These are phyloP conservation scores for Setipinna tenuifilis DNA, from an alignment of 2,797 vertebrate species.

Conservation along the genomic window DNA sequence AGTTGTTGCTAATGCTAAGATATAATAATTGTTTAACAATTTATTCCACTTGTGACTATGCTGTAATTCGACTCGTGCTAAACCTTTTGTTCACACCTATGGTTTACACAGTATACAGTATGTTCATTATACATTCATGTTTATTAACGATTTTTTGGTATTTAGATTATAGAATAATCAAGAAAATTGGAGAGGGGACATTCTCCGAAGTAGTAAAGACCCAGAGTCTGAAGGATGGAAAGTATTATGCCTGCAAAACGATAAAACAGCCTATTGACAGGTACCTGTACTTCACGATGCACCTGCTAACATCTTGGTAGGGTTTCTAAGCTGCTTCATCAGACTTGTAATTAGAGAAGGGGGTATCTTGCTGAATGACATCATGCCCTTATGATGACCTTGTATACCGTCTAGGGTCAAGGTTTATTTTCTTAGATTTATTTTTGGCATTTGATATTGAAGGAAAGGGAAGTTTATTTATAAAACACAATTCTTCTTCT, in stretches of 20 bases:
- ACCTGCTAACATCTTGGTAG: background rate
- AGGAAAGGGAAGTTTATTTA: background rate
- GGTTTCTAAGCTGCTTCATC: background rate
- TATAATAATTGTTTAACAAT: background rate
- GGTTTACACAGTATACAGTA: background rate
- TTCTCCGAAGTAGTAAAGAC: slow-evolving; percentile 88
- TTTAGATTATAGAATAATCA: slow-evolving; percentile 83
- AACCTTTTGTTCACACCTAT: background rate
- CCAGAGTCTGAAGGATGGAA: slow-evolving; percentile 83
- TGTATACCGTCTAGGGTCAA: slow-evolving; percentile 16
- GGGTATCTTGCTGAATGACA: slow-evolving; percentile 42
- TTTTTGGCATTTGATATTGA: background rate
- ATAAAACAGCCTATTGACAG: slow-evolving; percentile 87
- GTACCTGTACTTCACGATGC: slow-evolving; percentile 61
- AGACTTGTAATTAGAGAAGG: background rate
- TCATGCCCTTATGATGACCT: slow-evolving; percentile 50
- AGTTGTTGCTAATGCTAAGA: background rate
- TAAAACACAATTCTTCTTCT: background rate
- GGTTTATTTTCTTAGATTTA: background rate
- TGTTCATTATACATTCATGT: background rate
- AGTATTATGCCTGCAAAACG: slow-evolving; percentile 84
- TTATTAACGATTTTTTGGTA: background rate
- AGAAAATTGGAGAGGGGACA: slow-evolving; percentile 87
- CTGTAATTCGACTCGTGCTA: background rate
- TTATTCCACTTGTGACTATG: background rate